A percentile compares a stretch with the other conserved stretches of the same genome.
Conservation (phyloP, 2,113 vertebrate genomes). For the Ivindomyrus marchei region DNA sequence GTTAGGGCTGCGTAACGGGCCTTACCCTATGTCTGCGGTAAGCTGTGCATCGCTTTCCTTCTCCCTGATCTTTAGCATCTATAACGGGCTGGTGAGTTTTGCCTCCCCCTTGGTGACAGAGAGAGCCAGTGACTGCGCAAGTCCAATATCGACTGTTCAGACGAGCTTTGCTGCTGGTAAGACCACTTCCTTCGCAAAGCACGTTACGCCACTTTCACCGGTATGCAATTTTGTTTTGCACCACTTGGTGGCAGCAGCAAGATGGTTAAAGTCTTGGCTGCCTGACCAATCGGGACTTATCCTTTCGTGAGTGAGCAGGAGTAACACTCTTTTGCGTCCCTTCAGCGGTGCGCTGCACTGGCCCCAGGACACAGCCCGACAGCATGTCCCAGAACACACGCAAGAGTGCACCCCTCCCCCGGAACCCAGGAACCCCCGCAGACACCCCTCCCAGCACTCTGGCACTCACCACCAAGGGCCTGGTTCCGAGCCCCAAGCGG, state of each 20-base stretch:
- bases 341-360: constrained; percentile 84
- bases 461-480: constrained; percentile 74
- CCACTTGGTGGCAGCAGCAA: not conserved
- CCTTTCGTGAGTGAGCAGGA: not conserved
- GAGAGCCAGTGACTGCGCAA: constrained; percentile 78
- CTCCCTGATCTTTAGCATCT: constrained; percentile 65
- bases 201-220: no score
- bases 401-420: constrained; percentile 71
- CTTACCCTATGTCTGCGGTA: not conserved
- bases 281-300: not conserved
- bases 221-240: not conserved
- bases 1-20: not conserved
- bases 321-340: not conserved
- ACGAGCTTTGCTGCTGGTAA: constrained; percentile 92
- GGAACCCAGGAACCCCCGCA: constrained; percentile 85
- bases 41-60: not conserved
- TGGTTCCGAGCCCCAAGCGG: constrained; percentile 92
- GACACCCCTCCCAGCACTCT: constrained; percentile 85
- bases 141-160: constrained; percentile 75
- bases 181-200: not conserved
- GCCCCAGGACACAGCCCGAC: constrained; percentile 89
- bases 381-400: constrained; percentile 94
- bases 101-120: constrained; percentile 95
- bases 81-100: constrained; percentile 93
- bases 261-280: not conserved